These are phyloP conservation scores for Hydropsyche betteni DNA, from an alignment of 2,888 invertebrate genomes.

Conservation along the genomic window DNA sequence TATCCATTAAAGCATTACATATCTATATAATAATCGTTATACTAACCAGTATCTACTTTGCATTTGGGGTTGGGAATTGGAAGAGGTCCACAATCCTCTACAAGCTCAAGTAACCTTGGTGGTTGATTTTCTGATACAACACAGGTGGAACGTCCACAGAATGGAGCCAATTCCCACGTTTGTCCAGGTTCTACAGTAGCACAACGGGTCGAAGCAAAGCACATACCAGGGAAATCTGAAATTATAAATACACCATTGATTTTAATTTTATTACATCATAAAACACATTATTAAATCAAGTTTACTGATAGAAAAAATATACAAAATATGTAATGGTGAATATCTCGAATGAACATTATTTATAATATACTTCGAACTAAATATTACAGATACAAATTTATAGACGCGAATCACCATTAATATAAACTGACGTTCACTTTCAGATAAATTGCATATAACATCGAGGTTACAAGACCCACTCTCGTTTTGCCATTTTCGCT, in stretches of 20 bases:
- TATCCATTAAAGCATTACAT: too few relatives aligned
- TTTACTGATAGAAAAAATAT: too few relatives aligned
- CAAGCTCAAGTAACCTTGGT: constrained; percentile 80
- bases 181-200: constrained; percentile 87
- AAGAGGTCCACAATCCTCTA: constrained; percentile 89
- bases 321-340: too few relatives aligned
- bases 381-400: constrained; percentile 10
- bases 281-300: too few relatives aligned
- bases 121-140: constrained; percentile 80
- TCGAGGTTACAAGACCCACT: constrained; percentile 19
- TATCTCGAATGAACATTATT: too few relatives aligned
- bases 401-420: background rate
- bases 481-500: constrained; percentile 21
- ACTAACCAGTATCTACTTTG: constrained; percentile 76
- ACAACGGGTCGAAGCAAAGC: constrained; percentile 90
- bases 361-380: too few relatives aligned
- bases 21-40: background rate
- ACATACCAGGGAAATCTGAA: constrained; percentile 87
- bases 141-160: constrained; percentile 92
- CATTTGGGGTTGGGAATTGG: constrained; percentile 89
- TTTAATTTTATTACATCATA: background rate
- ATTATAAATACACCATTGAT: constrained; percentile 51
- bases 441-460: constrained; percentile 42
- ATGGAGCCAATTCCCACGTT: constrained; percentile 86
- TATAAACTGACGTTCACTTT: constrained; percentile 37